A percentile compares a stretch with the other conserved stretches of the same genome.
phyloP scores from a whole-genome alignment of 2,113 vertebrate species.

The Clarias macrocephalus region DNA sequence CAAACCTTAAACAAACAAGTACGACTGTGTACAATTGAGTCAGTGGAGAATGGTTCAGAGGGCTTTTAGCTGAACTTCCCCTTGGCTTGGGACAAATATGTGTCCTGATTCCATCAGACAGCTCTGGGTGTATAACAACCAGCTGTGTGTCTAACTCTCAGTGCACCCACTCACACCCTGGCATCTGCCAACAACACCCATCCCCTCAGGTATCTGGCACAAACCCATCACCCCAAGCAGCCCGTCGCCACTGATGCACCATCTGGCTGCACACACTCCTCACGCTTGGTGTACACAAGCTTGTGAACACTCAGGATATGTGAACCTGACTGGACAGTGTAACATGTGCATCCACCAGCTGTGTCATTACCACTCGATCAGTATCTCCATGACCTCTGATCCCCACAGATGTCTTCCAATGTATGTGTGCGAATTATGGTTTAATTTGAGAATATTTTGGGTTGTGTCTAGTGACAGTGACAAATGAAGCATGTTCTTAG shows the following conservation, averaged over 20 bases:
- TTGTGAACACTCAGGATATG: constrained; percentile 49
- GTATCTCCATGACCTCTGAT: constrained; percentile 59
- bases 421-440: neutral
- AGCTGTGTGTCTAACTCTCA: constrained; percentile 61
- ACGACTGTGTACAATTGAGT: neutral
- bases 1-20: neutral
- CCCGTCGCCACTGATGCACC: constrained; percentile 62
- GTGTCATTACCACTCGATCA: constrained; percentile 62
- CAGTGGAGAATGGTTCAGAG: neutral
- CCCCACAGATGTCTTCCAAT: constrained; percentile 67
- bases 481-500: neutral
- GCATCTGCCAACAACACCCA: constrained; percentile 67
- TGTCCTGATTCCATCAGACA: constrained; percentile 61
- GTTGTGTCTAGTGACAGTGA: neutral
- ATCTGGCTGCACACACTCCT: constrained; percentile 64
- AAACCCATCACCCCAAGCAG: constrained; percentile 60
- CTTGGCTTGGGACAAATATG: constrained; percentile 19
- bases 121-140: constrained; percentile 54
- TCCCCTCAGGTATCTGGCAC: constrained; percentile 65
- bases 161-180: constrained; percentile 57
- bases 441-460: neutral
- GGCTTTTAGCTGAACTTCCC: neutral
- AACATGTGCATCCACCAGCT: constrained; percentile 62
- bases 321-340: constrained; percentile 47
- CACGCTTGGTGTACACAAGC: constrained; percentile 9